Conservation (phyloP, 1,140 invertebrate species). For the Cotesia glomerata region DNA sequence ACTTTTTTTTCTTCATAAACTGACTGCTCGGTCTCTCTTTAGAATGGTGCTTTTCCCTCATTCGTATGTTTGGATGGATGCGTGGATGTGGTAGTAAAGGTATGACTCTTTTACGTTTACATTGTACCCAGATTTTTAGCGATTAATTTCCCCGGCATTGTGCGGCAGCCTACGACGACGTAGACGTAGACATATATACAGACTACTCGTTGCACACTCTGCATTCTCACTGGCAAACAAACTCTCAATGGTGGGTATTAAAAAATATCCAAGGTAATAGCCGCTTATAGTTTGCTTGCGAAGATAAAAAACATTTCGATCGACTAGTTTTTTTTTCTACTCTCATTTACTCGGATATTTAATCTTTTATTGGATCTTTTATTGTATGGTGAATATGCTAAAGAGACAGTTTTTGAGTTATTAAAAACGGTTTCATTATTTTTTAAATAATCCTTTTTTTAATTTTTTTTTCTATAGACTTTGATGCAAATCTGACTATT, state of each 20-base stretch:
- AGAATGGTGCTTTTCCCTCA: neutral
- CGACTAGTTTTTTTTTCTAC: neutral
- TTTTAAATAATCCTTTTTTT: neutral
- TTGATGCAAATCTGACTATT: neutral
- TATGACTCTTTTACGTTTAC: slow-evolving; percentile 58
- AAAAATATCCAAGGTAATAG: slow-evolving; percentile 39
- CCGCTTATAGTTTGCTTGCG: slow-evolving; percentile 7
- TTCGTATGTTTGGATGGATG: neutral
- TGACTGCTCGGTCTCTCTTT: slow-evolving; percentile 17
- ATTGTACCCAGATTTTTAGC: slow-evolving; percentile 61
- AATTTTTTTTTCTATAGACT: neutral
- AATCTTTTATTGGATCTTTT: slow-evolving; percentile 5
- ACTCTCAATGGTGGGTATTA: slow-evolving; percentile 42
- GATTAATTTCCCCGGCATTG: slow-evolving; percentile 57
- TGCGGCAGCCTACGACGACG: slow-evolving; percentile 24
- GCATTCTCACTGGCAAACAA: slow-evolving; percentile 46
- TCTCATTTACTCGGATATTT: neutral
- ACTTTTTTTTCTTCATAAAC: slow-evolving; percentile 22
- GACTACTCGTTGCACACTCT: slow-evolving; percentile 32
- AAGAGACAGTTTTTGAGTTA: neutral
- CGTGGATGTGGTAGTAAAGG: too few relatives aligned
- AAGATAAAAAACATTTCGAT: slow-evolving; percentile 26
- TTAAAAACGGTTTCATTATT: neutral
- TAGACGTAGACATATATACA: neutral
- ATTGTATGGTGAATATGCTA: neutral